phyloP scores from a whole-genome alignment of 64 coral and sea anemone species.

The Cladopsammia gracilis region DNA sequence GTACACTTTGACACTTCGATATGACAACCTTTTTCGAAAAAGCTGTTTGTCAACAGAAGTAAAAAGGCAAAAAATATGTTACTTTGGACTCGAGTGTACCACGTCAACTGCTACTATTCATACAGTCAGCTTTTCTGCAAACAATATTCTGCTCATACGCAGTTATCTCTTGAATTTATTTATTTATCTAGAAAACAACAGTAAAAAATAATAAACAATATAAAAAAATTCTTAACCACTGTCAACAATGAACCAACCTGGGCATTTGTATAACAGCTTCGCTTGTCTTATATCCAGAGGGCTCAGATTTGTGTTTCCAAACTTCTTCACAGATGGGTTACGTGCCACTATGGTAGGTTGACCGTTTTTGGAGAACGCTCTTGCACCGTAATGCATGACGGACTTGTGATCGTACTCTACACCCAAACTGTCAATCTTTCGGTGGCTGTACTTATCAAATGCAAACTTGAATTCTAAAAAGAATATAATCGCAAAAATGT shows the following conservation, averaged over 20 bases:
- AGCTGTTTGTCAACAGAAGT: too few species aligned
- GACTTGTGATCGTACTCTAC: constrained; percentile 84
- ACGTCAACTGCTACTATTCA: too few species aligned
- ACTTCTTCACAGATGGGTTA: constrained; percentile 68
- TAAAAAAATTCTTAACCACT: too few species aligned
- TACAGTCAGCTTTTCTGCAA: too few species aligned
- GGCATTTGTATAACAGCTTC: constrained; percentile 86
- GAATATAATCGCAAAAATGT: neutral
- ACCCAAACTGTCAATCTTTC: constrained; percentile 91
- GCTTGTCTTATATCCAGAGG: constrained; percentile 83
- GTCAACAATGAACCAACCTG: constrained; percentile 58
- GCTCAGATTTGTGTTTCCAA: constrained; percentile 90
- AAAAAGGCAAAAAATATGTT: too few species aligned
- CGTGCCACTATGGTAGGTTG: constrained; percentile 75
- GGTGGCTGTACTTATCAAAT: constrained; percentile 80
- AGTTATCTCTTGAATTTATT: too few species aligned
- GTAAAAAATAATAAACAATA: too few species aligned
- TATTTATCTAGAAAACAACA: too few species aligned
- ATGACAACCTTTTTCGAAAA: too few species aligned
- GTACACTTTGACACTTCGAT: too few species aligned
- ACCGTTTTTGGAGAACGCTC: constrained; percentile 85
- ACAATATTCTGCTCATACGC: too few species aligned
- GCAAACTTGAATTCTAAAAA: constrained; percentile 87
- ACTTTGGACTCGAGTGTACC: too few species aligned
- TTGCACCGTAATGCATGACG: constrained; percentile 90